phyloP scores from a whole-genome alignment of 2,888 invertebrate species.

The Hemithea aestivaria region DNA sequence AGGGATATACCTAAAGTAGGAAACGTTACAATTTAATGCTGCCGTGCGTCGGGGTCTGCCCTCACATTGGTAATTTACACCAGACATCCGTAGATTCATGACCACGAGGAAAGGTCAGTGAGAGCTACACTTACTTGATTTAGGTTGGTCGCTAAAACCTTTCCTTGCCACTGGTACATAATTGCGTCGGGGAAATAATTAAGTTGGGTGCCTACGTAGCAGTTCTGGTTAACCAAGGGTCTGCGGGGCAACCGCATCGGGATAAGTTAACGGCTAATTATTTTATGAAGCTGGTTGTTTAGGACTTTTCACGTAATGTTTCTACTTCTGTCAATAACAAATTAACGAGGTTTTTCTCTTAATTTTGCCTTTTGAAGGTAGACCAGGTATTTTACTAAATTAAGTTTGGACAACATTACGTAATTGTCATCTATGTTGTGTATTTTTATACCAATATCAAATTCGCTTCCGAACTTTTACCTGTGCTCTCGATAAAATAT shows the following conservation, averaged over 20 bases:
- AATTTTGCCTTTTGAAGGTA: too few relatives aligned
- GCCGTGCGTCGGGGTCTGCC: slow-evolving; percentile 9
- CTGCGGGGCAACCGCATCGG: slow-evolving; percentile 9
- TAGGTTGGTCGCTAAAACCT: slow-evolving; percentile 16
- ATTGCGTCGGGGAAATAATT: slow-evolving; percentile 17
- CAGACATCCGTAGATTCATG: slow-evolving; percentile 18
- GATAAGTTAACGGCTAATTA: slow-evolving; percentile 6
- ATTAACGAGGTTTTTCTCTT: too few relatives aligned
- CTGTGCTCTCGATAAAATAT: background rate
- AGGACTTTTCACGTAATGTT: slow-evolving; percentile 7
- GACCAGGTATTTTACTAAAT: too few relatives aligned
- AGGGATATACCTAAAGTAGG: slow-evolving; percentile 14
- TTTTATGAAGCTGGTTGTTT: slow-evolving; percentile 7
- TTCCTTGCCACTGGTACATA: slow-evolving; percentile 11
- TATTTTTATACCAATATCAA: too few relatives aligned
- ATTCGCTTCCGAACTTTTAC: too few relatives aligned
- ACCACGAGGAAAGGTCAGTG: slow-evolving; percentile 10
- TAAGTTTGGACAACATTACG: too few relatives aligned
- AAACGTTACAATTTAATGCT: slow-evolving; percentile 13
- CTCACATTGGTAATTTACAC: slow-evolving; percentile 16
- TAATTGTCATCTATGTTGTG: too few relatives aligned
- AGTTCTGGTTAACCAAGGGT: slow-evolving; percentile 17
- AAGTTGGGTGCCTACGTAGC: slow-evolving; percentile 15
- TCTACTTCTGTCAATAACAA: background rate
- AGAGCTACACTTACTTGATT: slow-evolving; percentile 13